These are phyloP conservation scores for Drosophila trapezifrons DNA, from an alignment of 1,140 invertebrate species.

Conservation along the genomic window DNA sequence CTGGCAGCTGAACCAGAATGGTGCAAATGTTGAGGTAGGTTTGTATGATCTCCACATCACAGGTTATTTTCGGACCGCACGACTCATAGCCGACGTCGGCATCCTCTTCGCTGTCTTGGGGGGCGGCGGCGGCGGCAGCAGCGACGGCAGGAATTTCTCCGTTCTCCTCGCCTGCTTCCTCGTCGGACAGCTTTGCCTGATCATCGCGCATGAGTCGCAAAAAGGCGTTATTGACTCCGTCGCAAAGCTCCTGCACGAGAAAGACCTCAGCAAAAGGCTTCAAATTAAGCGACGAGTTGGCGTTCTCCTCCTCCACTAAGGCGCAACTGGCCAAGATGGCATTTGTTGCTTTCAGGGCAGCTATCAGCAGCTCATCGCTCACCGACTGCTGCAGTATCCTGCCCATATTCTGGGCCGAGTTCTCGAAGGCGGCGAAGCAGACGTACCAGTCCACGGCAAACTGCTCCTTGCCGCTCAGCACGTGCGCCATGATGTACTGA, in stretches of 20 bases:
- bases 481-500: conserved; percentile 85
- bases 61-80: conserved; percentile 56
- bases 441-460: conserved; percentile 75
- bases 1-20: conserved; percentile 77
- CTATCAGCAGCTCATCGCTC: conserved; percentile 86
- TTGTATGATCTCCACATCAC: conserved; percentile 73
- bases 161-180: conserved; percentile 25
- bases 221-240: conserved; percentile 77
- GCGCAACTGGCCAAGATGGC: conserved; percentile 85
- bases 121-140: conserved; percentile 5
- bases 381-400: conserved; percentile 89
- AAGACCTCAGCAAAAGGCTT: conserved; percentile 75
- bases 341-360: conserved; percentile 86
- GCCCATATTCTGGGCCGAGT: conserved; percentile 86
- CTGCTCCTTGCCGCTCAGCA: conserved; percentile 66
- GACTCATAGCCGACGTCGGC: conserved; percentile 45
- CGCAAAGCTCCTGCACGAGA: conserved; percentile 65
- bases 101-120: conserved; percentile 44
- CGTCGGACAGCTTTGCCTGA: conserved; percentile 52
- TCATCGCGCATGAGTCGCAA: conserved; percentile 72
- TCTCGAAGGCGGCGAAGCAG: conserved; percentile 70
- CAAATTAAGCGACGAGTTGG: conserved; percentile 53
- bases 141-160: background rate
- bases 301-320: conserved; percentile 69
- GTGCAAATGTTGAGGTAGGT: conserved; percentile 81